phyloP scores from a whole-genome alignment of 2,797 vertebrate genomes.

The Rallus crepitans region DNA sequence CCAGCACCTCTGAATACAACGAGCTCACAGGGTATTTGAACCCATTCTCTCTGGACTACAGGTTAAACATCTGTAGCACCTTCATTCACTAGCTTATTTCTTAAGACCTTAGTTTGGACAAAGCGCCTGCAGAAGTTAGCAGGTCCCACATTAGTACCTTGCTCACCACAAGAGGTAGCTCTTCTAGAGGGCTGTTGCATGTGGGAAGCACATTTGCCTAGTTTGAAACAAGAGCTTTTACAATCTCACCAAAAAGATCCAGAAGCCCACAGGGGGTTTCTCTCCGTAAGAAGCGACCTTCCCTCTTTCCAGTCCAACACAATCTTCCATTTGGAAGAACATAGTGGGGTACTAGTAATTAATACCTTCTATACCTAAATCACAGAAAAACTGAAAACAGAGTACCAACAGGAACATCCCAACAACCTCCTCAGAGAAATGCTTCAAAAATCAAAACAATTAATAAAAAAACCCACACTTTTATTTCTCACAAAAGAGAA shows the following conservation, averaged over 20 bases:
- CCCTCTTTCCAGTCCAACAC: neutral
- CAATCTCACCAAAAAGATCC: neutral
- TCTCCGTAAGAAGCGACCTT: rapidly evolving
- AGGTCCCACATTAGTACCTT: neutral
- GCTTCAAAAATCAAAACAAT: neutral
- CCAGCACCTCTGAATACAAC: rapidly evolving
- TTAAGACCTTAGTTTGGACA: neutral
- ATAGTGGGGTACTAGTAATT: neutral
- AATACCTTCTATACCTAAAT: neutral
- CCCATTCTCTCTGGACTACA: neutral
- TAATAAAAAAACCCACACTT: neutral
- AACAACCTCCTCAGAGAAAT: neutral
- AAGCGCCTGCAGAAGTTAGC: rapidly evolving
- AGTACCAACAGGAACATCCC: neutral
- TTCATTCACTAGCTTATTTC: neutral
- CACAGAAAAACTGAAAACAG: neutral
- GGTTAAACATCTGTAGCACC: neutral
- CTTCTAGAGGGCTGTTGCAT: neutral
- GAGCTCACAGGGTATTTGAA: neutral
- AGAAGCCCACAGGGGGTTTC: neutral
- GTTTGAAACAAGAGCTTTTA: neutral
- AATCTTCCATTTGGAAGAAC: neutral
- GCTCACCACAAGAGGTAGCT: neutral
- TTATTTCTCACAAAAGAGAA: neutral
- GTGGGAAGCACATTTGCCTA: rapidly evolving